phyloP scores from a whole-genome alignment of 2,797 vertebrate species.

The Pantherophis alleghaniensis region DNA sequence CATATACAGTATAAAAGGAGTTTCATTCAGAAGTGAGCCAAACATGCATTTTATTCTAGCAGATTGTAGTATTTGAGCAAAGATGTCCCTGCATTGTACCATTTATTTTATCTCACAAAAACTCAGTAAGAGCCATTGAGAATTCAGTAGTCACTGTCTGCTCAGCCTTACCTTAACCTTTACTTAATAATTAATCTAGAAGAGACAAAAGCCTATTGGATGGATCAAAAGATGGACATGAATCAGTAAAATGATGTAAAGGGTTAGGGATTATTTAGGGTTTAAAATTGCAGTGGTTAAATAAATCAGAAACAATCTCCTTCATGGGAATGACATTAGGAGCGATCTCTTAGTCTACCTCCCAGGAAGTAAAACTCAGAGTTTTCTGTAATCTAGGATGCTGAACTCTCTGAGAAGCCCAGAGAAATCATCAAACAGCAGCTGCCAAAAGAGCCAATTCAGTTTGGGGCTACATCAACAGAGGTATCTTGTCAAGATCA shows the following conservation, averaged over 20 bases:
- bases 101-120: not conserved
- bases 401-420: conserved; percentile 28
- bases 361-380: not conserved
- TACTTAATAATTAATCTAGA: not conserved
- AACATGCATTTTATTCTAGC: not conserved
- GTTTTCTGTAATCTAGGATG: conserved; percentile 7
- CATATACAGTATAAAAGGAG: not conserved
- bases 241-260: not conserved
- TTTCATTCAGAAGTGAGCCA: not conserved
- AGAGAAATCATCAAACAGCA: conserved; percentile 7
- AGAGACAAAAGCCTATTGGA: not conserved
- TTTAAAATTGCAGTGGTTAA: not conserved
- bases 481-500: not conserved
- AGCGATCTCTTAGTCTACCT: conserved; percentile 1
- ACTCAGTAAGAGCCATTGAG: not conserved
- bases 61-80: not conserved
- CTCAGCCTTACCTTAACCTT: not conserved
- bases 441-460: not conserved
- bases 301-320: not conserved
- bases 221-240: not conserved
- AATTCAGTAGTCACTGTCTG: not conserved
- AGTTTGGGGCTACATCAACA: not conserved
- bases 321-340: conserved; percentile 10
- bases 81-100: not conserved
- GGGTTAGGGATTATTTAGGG: not conserved